Percentiles rank a stretch among this genome's conserved stretches.
Evolutionary conservation across 2,797 vertebrate species (phyloP).

Genomic region (Tympanoctomys barrerae): DNA sequence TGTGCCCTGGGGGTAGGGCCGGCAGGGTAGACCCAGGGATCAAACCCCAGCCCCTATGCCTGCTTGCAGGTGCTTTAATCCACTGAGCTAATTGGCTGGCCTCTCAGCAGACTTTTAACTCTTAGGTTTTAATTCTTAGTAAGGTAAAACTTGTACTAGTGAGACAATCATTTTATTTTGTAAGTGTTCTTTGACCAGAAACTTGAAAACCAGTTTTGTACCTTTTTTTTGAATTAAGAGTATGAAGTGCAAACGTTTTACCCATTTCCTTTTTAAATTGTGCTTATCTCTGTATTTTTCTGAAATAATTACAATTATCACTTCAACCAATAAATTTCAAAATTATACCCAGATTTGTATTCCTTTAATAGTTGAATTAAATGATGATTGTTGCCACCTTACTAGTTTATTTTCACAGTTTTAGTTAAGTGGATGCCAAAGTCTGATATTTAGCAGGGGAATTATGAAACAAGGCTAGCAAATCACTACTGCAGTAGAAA

Average conservation of each 20-base stretch:
- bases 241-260: not conserved
- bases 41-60: too few relatives aligned
- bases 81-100: too few relatives aligned
- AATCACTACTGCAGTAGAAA: not conserved
- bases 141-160: conserved; percentile 51
- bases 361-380: conserved; percentile 43
- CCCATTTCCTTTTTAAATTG: not conserved
- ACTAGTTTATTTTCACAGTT: not conserved
- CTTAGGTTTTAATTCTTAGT: conserved; percentile 26
- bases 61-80: too few relatives aligned
- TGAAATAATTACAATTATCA: not conserved
- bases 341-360: not conserved
- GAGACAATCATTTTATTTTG: conserved; percentile 51
- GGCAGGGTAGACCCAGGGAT: too few relatives aligned
- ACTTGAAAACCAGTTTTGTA: conserved; percentile 27
- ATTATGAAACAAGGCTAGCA: not conserved
- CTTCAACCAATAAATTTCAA: conserved; percentile 45
- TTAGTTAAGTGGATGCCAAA: not conserved
- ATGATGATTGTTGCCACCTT: not conserved
- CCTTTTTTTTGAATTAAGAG: not conserved
- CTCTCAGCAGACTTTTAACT: not conserved
- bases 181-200: conserved; percentile 43
- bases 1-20: too few relatives aligned
- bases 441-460: not conserved
- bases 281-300: not conserved